Evolutionary conservation across 2,797 vertebrate species (phyloP), one percentile per base, ranked within the genome.

Genomic region (Epinephelus awoara): DNA sequence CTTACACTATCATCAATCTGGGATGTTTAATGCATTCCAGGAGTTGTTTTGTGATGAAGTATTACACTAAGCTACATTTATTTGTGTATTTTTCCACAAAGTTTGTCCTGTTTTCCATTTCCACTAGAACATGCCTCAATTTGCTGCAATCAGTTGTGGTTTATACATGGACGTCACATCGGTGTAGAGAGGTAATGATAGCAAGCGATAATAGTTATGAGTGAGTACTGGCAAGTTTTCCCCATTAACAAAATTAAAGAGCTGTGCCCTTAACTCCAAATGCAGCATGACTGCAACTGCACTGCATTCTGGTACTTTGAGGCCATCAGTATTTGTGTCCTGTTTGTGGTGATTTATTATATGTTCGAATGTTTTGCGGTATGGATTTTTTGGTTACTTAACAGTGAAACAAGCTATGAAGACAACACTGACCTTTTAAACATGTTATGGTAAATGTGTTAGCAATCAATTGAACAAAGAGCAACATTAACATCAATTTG

Each of bases 131-230:
- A 34, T 50, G 27, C 56, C 47, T 80, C 63, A 74, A 57, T 80
- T 75, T 79, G 63, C 66, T 70, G 67, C 58, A 76, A 55, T 83
- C 64, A 76, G 72, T 49, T 76, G 84, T 68, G 75, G 83, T 89
- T 88, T 70, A 40, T 34, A 21, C 21, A 47, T 5, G 49, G 51
- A 83, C 27, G 52, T 79, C 72, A 79, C 13, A 12, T 38, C 13
- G 25, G 56, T 27, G 55, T 17, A 11, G 27, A 68, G 54, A 70
- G 51, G 56, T 65, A 68, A 84, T 44, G 74, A 69, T 61, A 17
- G 61, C 29, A 62, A 46, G 44, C 15, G 67, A 67, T 62, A 63
- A 59, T 57, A 58, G 57, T 73, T 74, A 73, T 74, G 55, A 80
- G 27, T 27, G 46, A 78, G 38, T 23, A 18, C 42, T 81, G 65